Percentiles rank a stretch among this genome's conserved stretches.
These are phyloP conservation scores for Heliconius charithonia DNA, from an alignment of 2,888 invertebrate species.

Conservation along the genomic window DNA sequence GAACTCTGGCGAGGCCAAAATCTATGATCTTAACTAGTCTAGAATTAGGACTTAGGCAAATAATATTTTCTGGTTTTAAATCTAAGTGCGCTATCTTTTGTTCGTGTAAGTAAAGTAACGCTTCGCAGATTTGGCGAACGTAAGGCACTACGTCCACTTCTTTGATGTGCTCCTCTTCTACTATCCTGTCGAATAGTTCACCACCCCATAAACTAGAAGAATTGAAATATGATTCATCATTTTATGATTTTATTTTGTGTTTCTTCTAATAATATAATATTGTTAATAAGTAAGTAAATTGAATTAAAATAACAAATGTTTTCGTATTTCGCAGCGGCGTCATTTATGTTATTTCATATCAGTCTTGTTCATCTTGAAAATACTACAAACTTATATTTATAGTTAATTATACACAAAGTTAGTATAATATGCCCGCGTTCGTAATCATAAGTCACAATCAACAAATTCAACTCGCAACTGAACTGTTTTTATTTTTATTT, in stretches of 20 bases:
- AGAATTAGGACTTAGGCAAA: slow-evolving; percentile 93
- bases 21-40: slow-evolving; percentile 96
- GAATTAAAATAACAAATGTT: too few species aligned
- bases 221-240: not conserved
- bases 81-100: slow-evolving; percentile 94
- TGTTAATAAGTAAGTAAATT: too few species aligned
- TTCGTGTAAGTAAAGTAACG: slow-evolving; percentile 94
- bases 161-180: slow-evolving; percentile 95
- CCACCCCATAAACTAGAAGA: slow-evolving; percentile 93
- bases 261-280: too few species aligned
- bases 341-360: too few species aligned
- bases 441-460: too few species aligned
- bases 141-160: slow-evolving; percentile 88
- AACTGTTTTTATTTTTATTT: not conserved
- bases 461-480: not conserved
- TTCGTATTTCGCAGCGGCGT: too few species aligned
- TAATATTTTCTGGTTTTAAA: slow-evolving; percentile 97
- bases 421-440: too few species aligned
- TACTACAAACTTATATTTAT: too few species aligned
- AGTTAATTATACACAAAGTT: too few species aligned
- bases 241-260: not conserved
- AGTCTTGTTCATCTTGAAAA: too few species aligned
- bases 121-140: slow-evolving; percentile 95
- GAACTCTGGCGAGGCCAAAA: slow-evolving; percentile 90
- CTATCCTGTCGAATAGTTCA: slow-evolving; percentile 96